phyloP scores from a whole-genome alignment of 2,888 invertebrate species.

The Epinotia nisella region DNA sequence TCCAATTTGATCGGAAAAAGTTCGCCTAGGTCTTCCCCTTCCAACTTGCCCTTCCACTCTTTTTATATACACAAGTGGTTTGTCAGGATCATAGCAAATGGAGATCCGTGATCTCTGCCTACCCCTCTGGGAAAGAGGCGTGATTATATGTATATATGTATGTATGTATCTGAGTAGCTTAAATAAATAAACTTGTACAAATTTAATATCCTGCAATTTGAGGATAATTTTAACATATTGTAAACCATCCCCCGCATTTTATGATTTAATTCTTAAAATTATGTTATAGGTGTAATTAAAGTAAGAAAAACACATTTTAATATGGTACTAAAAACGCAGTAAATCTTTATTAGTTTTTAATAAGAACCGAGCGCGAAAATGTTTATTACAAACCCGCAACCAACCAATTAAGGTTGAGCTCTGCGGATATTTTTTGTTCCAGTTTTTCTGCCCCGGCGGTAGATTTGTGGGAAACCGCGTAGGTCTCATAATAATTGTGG shows the following conservation, averaged over 20 bases:
- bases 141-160: no score
- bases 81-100: no score
- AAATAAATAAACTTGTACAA: no score
- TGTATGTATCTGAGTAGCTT: no score
- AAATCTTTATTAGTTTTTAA: constrained; percentile 55
- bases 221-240: neutral
- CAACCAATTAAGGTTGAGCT: constrained; percentile 30
- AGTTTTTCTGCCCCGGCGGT: constrained; percentile 8
- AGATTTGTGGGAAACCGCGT: constrained; percentile 39
- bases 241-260: neutral
- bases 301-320: constrained; percentile 51
- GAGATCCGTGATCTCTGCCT: no score
- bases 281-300: constrained; percentile 45
- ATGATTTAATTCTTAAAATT: constrained; percentile 1
- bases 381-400: constrained; percentile 21
- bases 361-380: constrained; percentile 48
- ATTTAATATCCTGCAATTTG: no score
- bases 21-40: no score
- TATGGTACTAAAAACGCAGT: constrained; percentile 49
- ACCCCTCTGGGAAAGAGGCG: no score
- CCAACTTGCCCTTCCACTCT: no score
- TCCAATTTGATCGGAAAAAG: no score
- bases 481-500: constrained; percentile 44
- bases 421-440: constrained; percentile 40
- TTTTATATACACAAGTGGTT: no score